These are phyloP conservation scores for Cerastis rubricosa DNA, from an alignment of 2,888 invertebrate species.

Conservation along the genomic window DNA sequence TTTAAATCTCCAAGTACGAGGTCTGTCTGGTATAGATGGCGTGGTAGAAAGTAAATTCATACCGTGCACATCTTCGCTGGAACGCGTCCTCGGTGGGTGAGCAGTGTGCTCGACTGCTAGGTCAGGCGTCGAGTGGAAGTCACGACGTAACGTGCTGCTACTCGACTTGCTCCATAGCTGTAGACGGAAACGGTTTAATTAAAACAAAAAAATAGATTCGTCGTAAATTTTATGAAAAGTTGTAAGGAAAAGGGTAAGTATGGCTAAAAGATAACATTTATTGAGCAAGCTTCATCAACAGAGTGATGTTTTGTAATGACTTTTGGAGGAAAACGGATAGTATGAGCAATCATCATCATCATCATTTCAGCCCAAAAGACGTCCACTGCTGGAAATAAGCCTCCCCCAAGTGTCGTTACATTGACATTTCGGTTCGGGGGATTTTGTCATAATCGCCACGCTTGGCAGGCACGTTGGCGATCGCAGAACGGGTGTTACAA, in stretches of 20 bases:
- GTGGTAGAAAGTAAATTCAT: slow-evolving; percentile 9
- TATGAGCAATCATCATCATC: too few relatives aligned
- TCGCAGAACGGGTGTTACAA: too few relatives aligned
- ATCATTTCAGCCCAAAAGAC: too few relatives aligned
- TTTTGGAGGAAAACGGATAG: background rate
- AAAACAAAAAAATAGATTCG: background rate
- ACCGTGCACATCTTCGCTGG: slow-evolving; percentile 88
- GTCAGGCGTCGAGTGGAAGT: slow-evolving; percentile 98
- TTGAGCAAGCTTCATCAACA: background rate
- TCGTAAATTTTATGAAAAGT: background rate
- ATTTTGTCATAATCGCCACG: too few relatives aligned
- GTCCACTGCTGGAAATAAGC: too few relatives aligned
- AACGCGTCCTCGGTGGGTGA: slow-evolving; percentile 82
- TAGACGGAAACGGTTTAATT: background rate
- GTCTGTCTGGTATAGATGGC: background rate
- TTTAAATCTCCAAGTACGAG: background rate
- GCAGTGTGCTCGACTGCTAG: slow-evolving; percentile 87
- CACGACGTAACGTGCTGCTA: slow-evolving; percentile 92
- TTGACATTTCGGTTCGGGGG: too few relatives aligned
- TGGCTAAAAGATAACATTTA: background rate
- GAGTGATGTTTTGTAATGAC: background rate
- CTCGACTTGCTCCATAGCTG: slow-evolving; percentile 88
- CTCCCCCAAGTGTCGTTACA: too few relatives aligned
- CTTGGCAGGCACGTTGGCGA: too few relatives aligned
- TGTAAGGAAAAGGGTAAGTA: background rate